Base-by-base conservation (phyloP, 2,113 vertebrate species). In the Vidua chalybeata region DNA sequence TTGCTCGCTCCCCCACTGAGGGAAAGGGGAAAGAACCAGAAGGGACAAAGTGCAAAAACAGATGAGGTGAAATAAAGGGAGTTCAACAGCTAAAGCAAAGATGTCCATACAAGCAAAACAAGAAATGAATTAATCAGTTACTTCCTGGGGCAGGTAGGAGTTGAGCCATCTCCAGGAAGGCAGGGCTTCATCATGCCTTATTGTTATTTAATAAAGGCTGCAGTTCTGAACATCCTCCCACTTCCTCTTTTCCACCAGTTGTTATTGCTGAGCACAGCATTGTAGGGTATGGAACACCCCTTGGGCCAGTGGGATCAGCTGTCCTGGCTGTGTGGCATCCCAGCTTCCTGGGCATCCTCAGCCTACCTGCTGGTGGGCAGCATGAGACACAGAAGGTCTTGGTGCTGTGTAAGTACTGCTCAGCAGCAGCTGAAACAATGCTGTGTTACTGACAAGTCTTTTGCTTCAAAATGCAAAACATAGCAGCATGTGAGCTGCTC, bases 1-100 rank as follows among this genome's bases (percentile, higher is more conserved):
- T 52, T 61, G 21, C 11, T 33, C 0, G 0, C 2, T 62, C 2
- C 63, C 5, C 11, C 7, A 11, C 6, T 45, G 35, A 27, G 16
- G 15, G 23, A 20, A 22, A 11, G 7, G 19, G 6, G 23, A 61
- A 31, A 74, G n/a, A 74, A 74, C 52, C 31, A 45, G 45, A 87
- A 72, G 15, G 24, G n/a, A 6, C 28, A n/a, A 61, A 87, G 27
- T 30, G 19, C 64, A 59, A 73, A 83, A 45, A 58, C 7, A 11
- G 15, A 2, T 58, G 28, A 16, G 17, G 20, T 63, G 21, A 41
- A 84, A 27, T 51, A n/a, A 80, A 87, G 26, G 23, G 14, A 33
- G 10, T 56, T 82, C 10, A 81, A 1, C 41, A 39, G 22, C 20
- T 61, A 83, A 39, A 67, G 12, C 33, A 79, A 62, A 75, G 6